Percentiles rank a stretch among this genome's conserved stretches.
phyloP scores from a whole-genome alignment of 1,140 invertebrate species.

The Latrodectus geometricus region DNA sequence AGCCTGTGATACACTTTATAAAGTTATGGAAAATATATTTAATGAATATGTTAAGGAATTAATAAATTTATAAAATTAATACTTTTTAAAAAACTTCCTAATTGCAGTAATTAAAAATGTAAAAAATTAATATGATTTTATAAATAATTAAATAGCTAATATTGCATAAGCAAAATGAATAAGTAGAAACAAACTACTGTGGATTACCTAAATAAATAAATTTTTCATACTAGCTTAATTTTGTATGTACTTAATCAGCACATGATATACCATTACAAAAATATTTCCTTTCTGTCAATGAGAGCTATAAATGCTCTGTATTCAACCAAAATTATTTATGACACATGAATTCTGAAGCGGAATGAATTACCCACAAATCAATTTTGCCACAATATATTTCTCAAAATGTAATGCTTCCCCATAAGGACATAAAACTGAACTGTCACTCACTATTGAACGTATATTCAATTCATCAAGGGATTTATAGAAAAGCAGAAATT shows the following conservation, averaged over 20 bases:
- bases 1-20: not conserved
- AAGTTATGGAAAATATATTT: not conserved
- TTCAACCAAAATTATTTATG: not conserved
- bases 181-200: too few species aligned
- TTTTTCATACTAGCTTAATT: not conserved
- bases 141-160: too few species aligned
- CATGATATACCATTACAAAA: not conserved
- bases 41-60: not conserved
- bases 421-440: not conserved
- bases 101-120: too few species aligned
- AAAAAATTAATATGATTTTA: too few species aligned
- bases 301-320: not conserved
- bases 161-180: too few species aligned
- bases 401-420: not conserved
- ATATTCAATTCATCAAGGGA: conserved; percentile 40
- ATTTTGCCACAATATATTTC: not conserved
- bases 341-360: not conserved
- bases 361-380: not conserved
- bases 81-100: too few species aligned
- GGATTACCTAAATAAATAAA: too few species aligned
- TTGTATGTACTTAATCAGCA: not conserved
- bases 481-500: conserved; percentile 25
- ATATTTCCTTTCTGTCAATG: not conserved
- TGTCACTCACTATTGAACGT: conserved; percentile 16
- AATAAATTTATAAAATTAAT: too few species aligned